phyloP scores from a whole-genome alignment of 2,113 vertebrate genomes.

The Epinephelus lanceolatus region DNA sequence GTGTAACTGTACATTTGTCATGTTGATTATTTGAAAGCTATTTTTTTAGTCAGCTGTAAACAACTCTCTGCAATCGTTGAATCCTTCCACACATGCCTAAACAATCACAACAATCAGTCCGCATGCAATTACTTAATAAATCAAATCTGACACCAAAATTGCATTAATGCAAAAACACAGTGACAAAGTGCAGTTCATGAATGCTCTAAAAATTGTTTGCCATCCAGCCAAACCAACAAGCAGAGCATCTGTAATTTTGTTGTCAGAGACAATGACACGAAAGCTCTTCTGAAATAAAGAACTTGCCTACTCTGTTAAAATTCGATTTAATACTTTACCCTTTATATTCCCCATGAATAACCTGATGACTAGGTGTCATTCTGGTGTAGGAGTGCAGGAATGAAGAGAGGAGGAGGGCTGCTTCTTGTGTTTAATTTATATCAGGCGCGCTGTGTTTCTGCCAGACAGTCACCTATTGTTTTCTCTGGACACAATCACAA shows the following conservation, averaged over 20 bases:
- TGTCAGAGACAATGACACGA: neutral
- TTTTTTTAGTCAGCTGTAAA: neutral
- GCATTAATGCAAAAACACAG: neutral
- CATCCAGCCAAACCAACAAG: neutral
- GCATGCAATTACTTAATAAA: neutral
- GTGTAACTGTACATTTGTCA: neutral
- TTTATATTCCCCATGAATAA: slow-evolving; percentile 1
- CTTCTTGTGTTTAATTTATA: slow-evolving; percentile 31
- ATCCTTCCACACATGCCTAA: neutral
- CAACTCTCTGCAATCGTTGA: neutral
- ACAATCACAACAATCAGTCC: neutral
- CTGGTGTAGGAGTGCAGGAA: neutral
- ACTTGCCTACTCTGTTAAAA: neutral
- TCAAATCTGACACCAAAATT: neutral
- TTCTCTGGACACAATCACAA: slow-evolving; percentile 39
- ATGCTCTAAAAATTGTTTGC: neutral
- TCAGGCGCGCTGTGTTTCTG: slow-evolving; percentile 4
- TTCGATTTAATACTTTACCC: neutral
- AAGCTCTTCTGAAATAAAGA: neutral
- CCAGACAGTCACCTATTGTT: slow-evolving; percentile 27
- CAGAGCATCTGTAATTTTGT: neutral
- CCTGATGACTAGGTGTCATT: neutral
- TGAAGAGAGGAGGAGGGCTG: slow-evolving; percentile 13
- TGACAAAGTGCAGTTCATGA: neutral
- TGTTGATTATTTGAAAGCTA: neutral